Evolutionary conservation across 2,113 vertebrate species (phyloP), one percentile per base, ranked within the genome.

Genomic region (Donacobius atricapilla): DNA sequence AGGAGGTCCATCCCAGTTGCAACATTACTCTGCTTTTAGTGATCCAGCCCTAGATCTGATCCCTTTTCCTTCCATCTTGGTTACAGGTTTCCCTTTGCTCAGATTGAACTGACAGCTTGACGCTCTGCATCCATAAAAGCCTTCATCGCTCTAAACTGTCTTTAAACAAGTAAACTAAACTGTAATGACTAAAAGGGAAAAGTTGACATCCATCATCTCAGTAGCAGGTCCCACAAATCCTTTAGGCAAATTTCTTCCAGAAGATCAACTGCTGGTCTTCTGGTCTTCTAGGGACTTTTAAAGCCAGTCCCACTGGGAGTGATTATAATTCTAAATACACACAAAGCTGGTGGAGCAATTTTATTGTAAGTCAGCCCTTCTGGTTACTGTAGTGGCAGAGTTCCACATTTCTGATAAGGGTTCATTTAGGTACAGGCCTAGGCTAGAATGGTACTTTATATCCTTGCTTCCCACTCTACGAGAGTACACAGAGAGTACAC

Each of bases 391-490:
- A 44, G 12, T 22, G 23, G 15, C 16, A 68, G 40, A 89, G 18
- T 2, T 51, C 22, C 22, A 39, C 21, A 16, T 42, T 61, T 87
- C 25, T n/a, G 27, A 57, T 24, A 40, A 57, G 17, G 4, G 23
- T 57, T 87, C 12, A 24, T 77, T 77, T 73, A 65, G 24, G 16
- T 40, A 27, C n/a, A 57, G 20, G 4, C 4, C 20, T 54, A 63
- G 57, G 6, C 33, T 63, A 27, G 37, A 70, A 57, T 3, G 5
- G 11, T 45, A 17, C 7, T 75, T 91, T 17, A 40, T 35, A 45
- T 40, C 18, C 27, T 69, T 3, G 0, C 2, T 11, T 6, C 6
- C 6, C 10, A 12, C 5, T 7, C 6, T 1, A 0, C 39, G 35
- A 64, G 3, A 42, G n/a, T 31, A 27, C 35, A 15, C 21, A 50